Percentiles rank a stretch among this genome's conserved stretches.
Evolutionary conservation across 2,797 vertebrate species (phyloP).

Genomic region (Acanthurus lineatus): DNA sequence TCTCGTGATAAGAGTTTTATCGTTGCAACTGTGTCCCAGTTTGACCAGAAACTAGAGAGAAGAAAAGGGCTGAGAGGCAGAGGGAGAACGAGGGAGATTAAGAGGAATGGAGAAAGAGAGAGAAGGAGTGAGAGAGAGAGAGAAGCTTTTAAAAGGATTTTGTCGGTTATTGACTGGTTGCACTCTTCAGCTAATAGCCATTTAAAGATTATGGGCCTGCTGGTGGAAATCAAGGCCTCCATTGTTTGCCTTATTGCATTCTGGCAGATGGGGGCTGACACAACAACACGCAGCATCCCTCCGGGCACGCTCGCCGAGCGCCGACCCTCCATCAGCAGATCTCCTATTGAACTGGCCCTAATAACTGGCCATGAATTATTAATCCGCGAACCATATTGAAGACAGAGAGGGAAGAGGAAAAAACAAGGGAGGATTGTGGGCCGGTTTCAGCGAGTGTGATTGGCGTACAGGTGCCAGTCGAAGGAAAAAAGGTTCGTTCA

Average conservation of each 20-base stretch:
- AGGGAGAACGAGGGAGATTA: slow-evolving; percentile 53
- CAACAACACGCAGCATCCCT: slow-evolving; percentile 90
- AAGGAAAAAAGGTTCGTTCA: slow-evolving; percentile 80
- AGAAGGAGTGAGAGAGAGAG: slow-evolving; percentile 73
- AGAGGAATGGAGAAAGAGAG: slow-evolving; percentile 58
- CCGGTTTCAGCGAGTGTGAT: slow-evolving; percentile 77
- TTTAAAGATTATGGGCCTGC: slow-evolving; percentile 93
- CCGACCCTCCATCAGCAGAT: slow-evolving; percentile 90
- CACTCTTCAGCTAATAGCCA: slow-evolving; percentile 93
- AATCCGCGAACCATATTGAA: slow-evolving; percentile 89
- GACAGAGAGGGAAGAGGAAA: slow-evolving; percentile 78
- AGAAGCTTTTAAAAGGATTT: slow-evolving; percentile 91
- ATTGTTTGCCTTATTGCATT: slow-evolving; percentile 93
- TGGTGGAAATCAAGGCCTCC: slow-evolving; percentile 92
- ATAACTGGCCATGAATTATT: slow-evolving; percentile 92
- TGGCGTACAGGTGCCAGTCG: slow-evolving; percentile 87
- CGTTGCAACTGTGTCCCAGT: slow-evolving; percentile 58
- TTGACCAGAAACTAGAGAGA: slow-evolving; percentile 63
- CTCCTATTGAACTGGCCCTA: slow-evolving; percentile 90
- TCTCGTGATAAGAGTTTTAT: slow-evolving; percentile 42
- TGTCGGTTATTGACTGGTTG: slow-evolving; percentile 93
- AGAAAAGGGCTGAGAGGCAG: slow-evolving; percentile 51
- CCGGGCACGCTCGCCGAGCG: slow-evolving; percentile 84
- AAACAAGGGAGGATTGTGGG: slow-evolving; percentile 74
- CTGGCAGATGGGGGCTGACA: slow-evolving; percentile 92